Evolutionary conservation across 2,797 vertebrate species (phyloP), one percentile per base, ranked within the genome.

Genomic region (Centropyge bicolor): DNA sequence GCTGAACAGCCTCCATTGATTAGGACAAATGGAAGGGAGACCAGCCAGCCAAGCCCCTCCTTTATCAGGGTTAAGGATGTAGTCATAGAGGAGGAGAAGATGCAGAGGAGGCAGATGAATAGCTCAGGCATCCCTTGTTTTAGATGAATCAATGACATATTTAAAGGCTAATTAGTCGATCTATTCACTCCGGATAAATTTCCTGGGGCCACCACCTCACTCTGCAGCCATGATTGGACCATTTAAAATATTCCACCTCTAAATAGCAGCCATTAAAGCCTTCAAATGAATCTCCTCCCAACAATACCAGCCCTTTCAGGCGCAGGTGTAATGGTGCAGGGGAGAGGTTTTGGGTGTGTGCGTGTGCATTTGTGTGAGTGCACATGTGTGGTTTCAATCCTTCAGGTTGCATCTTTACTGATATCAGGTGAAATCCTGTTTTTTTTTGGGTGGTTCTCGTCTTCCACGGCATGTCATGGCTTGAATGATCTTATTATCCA

Each of bases 1-100:
- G 73, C 94, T 94, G 93, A 94, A 94, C 94, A 94, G 93, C 91
- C 92, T 91, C 91, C 93, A 95, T 95, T 95, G 95, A 96, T 96
- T 93, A 92, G 94, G 87, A 94, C 93, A 94, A 95, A 95, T 94
- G 88, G 90, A 80, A 87, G 82, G 80, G 77, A 88, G 92, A 86
- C 36, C 88, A 84, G 84, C 83, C 87, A 88, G 81, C 85, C 88
- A 78, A 84, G 85, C 88, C 83, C 86, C 88, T 93, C 85, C 90
- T 93, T 84, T 89, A 92, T 92, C 85, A 89, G 93, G 94, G 93
- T 94, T 94, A 95, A 93, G 94, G 92, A 93, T 91, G 91, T 82
- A 83, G 87, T 84, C 73, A 74, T 87, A 76, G 79, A 83, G 67
- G 84, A 86, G 86, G 89, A 89, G 74, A 85, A 81, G 86, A 86